A percentile compares a stretch with the other conserved stretches of the same genome.
Evolutionary conservation across 2,888 invertebrate species (phyloP).

Genomic region (Cosmia trapezina): DNA sequence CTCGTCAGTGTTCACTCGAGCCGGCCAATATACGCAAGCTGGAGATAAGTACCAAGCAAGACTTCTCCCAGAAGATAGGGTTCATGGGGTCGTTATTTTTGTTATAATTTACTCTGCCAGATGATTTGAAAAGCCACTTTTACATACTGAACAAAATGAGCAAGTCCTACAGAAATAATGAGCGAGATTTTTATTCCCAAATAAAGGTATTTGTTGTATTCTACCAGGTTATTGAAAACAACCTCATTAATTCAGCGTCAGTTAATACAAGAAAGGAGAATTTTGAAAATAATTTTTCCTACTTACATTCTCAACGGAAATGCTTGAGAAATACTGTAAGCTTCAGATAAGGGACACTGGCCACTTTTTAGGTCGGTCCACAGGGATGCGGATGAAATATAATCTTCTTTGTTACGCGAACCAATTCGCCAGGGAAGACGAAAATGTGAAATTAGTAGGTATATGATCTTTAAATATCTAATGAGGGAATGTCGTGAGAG

Average conservation of each 20-base stretch:
- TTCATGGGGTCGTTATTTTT: background rate
- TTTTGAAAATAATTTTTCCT: slow-evolving; percentile 21
- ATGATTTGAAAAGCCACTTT: background rate
- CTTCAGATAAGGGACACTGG: slow-evolving; percentile 25
- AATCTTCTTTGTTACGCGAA: slow-evolving; percentile 37
- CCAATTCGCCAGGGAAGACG: slow-evolving; percentile 28
- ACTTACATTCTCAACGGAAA: slow-evolving; percentile 23
- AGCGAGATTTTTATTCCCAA: background rate
- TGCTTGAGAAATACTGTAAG: slow-evolving; percentile 44
- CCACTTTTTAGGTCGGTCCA: slow-evolving; percentile 43
- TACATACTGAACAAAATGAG: background rate
- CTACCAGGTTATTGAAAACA: background rate
- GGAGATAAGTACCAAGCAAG: too few relatives aligned
- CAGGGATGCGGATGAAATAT: slow-evolving; percentile 40
- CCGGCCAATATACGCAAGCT: too few relatives aligned
- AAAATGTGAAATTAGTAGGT: slow-evolving; percentile 27
- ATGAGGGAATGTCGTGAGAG: slow-evolving; percentile 20
- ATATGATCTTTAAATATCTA: slow-evolving; percentile 19
- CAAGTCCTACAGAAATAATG: background rate
- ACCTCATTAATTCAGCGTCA: slow-evolving; percentile 25
- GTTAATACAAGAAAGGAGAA: slow-evolving; percentile 21
- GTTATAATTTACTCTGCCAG: background rate
- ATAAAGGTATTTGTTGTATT: slow-evolving; percentile 2
- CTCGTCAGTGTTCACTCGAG: too few relatives aligned
- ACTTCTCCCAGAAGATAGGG: too few relatives aligned